phyloP scores from a whole-genome alignment of 2,797 vertebrate genomes.

The Micromesistius poutassou region DNA sequence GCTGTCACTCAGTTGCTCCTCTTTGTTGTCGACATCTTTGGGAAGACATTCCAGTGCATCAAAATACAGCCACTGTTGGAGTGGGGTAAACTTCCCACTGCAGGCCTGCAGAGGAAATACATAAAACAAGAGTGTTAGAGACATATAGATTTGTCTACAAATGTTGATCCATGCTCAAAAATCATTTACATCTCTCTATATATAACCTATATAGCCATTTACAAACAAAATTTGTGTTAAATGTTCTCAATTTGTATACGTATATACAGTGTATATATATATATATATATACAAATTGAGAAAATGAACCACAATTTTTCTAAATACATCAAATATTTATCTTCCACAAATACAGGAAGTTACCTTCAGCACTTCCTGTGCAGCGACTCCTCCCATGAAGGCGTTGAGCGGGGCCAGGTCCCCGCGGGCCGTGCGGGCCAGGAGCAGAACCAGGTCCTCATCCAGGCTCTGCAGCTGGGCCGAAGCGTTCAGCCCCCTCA shows the following conservation, averaged over 20 bases:
- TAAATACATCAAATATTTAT: no score
- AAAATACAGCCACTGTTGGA: constrained; percentile 88
- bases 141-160: not conserved
- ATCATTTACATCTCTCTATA: no score
- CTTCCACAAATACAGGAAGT: not conserved
- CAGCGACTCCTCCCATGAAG: constrained; percentile 80
- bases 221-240: no score
- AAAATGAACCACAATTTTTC: no score
- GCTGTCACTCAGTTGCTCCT: constrained; percentile 44
- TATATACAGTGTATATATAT: no score
- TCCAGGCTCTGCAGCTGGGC: constrained; percentile 62
- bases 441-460: constrained; percentile 65
- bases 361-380: constrained; percentile 91
- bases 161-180: not conserved
- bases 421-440: constrained; percentile 77
- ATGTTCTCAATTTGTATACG: no score
- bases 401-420: constrained; percentile 81
- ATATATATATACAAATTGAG: no score
- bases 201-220: no score
- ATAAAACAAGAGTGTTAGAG: not conserved
- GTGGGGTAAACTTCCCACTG: constrained; percentile 81
- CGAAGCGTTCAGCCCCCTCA: constrained; percentile 56
- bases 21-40: constrained; percentile 42
- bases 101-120: constrained; percentile 72
- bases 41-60: constrained; percentile 86